Conservation (phyloP, 2,797 vertebrate species). For the Nyctibius grandis region DNA sequence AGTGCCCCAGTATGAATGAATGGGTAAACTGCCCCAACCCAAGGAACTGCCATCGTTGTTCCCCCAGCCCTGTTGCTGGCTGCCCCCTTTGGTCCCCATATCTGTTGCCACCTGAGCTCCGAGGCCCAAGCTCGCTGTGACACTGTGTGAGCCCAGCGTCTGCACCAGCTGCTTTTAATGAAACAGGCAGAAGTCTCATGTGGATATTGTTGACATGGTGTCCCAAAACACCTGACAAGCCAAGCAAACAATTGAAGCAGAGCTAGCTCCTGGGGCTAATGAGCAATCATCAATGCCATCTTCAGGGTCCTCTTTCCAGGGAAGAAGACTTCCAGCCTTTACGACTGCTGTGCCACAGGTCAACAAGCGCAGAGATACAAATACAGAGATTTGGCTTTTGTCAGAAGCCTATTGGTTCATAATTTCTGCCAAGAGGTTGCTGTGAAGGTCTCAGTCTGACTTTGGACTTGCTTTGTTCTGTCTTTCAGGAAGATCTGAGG, state of each 20-base stretch:
- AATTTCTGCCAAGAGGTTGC: neutral
- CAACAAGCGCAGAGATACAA: neutral
- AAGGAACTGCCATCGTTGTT: neutral
- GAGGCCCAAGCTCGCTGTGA: fast-evolving
- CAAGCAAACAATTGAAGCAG: neutral
- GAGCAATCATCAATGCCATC: neutral
- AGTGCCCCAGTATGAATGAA: neutral
- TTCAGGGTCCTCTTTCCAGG: neutral
- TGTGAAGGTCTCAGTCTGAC: neutral
- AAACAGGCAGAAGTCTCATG: neutral
- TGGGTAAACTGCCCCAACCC: neutral
- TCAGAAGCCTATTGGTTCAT: neutral
- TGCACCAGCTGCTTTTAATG: neutral
- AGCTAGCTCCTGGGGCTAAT: neutral
- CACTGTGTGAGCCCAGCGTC: fast-evolving
- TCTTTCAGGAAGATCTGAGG: neutral
- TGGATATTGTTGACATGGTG: neutral
- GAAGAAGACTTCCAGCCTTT: neutral
- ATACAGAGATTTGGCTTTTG: neutral
- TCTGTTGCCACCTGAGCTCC: neutral
- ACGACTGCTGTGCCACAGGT: fast-evolving
- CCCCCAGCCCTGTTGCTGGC: neutral
- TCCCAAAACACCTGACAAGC: neutral
- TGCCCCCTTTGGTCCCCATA: neutral
- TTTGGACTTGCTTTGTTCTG: neutral